Base-by-base conservation (phyloP, 1,140 invertebrate genomes). In the Gerris buenoi region DNA sequence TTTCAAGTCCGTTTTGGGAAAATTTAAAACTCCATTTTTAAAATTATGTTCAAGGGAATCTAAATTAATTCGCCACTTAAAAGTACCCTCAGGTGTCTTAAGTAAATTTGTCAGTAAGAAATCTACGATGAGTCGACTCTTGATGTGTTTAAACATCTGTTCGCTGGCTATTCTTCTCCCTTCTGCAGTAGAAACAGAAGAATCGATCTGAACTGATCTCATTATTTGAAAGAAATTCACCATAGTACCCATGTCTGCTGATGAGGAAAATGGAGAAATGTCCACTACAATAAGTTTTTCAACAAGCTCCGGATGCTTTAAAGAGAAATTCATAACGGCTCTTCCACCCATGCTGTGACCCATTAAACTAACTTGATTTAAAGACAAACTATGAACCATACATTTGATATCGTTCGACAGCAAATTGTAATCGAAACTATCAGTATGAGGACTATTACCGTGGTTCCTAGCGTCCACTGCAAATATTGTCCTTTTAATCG, bases 341-440 rank as follows among this genome's bases (percentile, higher is more conserved):
- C 90, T 84, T 18, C 92, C 94, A 22, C 93, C 93, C 89, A 96
- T 94, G 67, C 91, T 92, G 73, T 97, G 92, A 0, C 93, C 93
- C 68, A 97, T 76, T 2, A 95, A 71, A 68, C 84, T 78, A 22
- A 84, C 82, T 76, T 84, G 85, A 0, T 80, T 68, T 3, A 90
- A 79, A 0, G 79, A 74, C 60, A 90, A 75, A 63, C 83, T 81
- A 46, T 82, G 75, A 70, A 91, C 77, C 25, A 93, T 78, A 28
- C 80, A 67, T 1, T 82, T 71, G 57, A 95, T 73, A 78, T 97
- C 94, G 68, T 82, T 80, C 2, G 85, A 83, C 81, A 95, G 84
- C 18, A 83, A 77, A 2, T 76, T 71, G 75, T 94, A 95, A 29
- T 80, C 83, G 76, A 92, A 87, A 0, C 85, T 79, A 10, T 76